These are phyloP conservation scores for Tenrec ecaudatus DNA, from an alignment of 2,113 vertebrate genomes.

Conservation along the genomic window DNA sequence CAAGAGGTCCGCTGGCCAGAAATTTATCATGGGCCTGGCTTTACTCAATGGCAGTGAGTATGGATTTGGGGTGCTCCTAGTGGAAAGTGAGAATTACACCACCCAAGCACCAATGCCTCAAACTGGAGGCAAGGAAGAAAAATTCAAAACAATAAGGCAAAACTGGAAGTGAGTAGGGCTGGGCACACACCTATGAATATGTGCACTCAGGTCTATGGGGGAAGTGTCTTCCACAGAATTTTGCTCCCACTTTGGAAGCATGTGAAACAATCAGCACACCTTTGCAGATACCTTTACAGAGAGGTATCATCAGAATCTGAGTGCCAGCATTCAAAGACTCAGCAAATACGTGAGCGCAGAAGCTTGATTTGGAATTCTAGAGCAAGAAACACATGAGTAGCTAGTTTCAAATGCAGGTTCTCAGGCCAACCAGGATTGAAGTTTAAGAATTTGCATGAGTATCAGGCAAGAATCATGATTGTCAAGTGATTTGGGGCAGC, in stretches of 20 bases:
- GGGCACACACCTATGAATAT: too few species aligned
- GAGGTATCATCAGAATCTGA: background rate
- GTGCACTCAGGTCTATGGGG: background rate
- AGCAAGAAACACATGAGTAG: background rate
- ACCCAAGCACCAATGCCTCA: background rate
- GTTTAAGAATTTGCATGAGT: background rate
- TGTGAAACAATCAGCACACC: background rate
- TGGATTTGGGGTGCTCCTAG: background rate
- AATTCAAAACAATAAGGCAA: background rate
- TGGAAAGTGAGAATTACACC: background rate
- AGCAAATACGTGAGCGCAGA: background rate
- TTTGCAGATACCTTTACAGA: background rate
- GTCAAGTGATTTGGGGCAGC: background rate
- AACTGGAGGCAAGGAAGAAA: background rate
- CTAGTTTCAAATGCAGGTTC: background rate
- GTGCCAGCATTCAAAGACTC: background rate
- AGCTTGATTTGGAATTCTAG: slow-evolving; percentile 9
- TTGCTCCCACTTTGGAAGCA: background rate
- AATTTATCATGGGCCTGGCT: too few species aligned
- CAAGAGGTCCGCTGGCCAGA: too few species aligned
- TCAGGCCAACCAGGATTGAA: background rate
- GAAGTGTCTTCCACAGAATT: background rate
- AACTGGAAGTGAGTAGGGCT: background rate
- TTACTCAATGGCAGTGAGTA: too few species aligned
- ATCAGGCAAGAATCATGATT: background rate